A percentile compares a stretch with the other conserved stretches of the same genome.
phyloP scores from a whole-genome alignment of 2,797 vertebrate species.

The Alauda arvensis region DNA sequence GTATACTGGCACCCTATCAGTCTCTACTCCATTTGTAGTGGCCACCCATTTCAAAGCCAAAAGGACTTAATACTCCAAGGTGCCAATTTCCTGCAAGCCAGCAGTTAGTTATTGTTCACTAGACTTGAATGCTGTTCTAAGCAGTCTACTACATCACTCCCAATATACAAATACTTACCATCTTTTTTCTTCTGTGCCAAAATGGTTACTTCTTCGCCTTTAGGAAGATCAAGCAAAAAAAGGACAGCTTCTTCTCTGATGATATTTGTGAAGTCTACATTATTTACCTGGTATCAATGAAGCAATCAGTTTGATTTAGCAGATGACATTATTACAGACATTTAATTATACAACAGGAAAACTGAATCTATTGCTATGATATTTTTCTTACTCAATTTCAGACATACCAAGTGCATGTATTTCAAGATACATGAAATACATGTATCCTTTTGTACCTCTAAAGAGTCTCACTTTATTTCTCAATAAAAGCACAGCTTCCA shows the following conservation, averaged over 20 bases:
- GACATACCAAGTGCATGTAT: neutral
- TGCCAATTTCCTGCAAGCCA: neutral
- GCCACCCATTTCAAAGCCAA: neutral
- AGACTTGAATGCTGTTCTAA: neutral
- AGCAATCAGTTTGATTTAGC: conserved; percentile 16
- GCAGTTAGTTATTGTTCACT: neutral
- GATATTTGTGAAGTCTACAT: conserved; percentile 97
- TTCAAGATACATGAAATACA: neutral
- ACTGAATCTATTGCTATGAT: neutral
- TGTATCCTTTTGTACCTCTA: neutral
- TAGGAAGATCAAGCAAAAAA: conserved; percentile 94
- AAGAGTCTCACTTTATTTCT: neutral
- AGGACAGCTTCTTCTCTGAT: conserved; percentile 96
- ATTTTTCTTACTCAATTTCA: neutral
- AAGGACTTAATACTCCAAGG: neutral
- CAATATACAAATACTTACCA: conserved; percentile 70
- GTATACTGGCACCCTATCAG: neutral
- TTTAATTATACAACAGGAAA: neutral
- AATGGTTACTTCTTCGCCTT: conserved; percentile 96
- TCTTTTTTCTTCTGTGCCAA: conserved; percentile 97
- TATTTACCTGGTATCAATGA: conserved; percentile 83
- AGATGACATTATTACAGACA: neutral
- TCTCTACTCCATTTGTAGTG: neutral
- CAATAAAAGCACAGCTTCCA: neutral
- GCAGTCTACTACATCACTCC: neutral